phyloP scores from a whole-genome alignment of 2,888 invertebrate species.

The Platycnemis pennipes region DNA sequence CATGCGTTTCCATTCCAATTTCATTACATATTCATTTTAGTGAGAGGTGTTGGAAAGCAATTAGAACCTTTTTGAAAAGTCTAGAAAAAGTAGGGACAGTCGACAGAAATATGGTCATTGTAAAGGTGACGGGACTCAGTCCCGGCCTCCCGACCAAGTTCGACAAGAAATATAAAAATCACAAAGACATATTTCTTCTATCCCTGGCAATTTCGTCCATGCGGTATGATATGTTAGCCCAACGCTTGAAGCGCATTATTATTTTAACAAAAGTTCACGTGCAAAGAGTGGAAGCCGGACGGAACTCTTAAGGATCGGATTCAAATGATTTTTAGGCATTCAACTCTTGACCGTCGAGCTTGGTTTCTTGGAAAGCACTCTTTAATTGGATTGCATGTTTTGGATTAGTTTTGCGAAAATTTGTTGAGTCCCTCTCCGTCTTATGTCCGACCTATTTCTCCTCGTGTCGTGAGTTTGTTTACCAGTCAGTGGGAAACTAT shows the following conservation, averaged over 20 bases:
- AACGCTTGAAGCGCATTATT: background rate
- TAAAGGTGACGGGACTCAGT: background rate
- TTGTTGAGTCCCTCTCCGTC: background rate
- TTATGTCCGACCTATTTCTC: background rate
- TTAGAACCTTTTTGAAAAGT: background rate
- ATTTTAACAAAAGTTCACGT: too few relatives aligned
- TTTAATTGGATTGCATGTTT: conserved; percentile 6
- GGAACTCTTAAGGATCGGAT: background rate
- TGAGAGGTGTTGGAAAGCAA: background rate
- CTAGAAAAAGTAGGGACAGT: background rate
- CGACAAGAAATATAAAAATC: too few relatives aligned
- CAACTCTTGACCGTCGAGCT: background rate
- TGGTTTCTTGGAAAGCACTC: background rate
- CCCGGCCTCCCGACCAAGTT: background rate
- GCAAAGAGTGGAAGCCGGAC: too few relatives aligned
- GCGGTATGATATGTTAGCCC: background rate
- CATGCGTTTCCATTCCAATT: background rate
- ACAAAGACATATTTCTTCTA: background rate
- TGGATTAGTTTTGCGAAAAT: background rate
- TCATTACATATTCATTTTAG: background rate
- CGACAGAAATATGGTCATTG: background rate
- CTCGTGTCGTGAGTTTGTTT: background rate
- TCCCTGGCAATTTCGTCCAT: background rate
- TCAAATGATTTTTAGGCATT: background rate
- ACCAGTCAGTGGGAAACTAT: background rate